These are phyloP conservation scores for Stratiomys singularior DNA, from an alignment of 2,888 invertebrate genomes.

Conservation along the genomic window DNA sequence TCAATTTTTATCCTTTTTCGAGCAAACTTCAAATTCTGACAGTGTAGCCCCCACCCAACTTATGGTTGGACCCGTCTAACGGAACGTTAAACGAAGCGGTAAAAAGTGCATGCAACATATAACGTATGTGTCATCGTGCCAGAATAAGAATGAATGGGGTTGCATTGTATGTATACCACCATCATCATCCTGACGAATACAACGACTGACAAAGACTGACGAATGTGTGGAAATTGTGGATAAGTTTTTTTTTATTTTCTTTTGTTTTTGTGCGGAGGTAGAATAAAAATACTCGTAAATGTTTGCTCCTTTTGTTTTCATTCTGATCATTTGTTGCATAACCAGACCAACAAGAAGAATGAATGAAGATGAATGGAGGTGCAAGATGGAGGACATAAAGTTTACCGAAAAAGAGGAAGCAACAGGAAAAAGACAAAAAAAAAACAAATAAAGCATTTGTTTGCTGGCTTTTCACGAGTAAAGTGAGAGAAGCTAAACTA, in stretches of 20 bases:
- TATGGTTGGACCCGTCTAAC: not conserved
- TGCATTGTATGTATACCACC: not conserved
- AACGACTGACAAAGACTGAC: conserved; percentile 1
- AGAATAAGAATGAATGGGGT: not conserved
- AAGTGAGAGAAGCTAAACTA: not conserved
- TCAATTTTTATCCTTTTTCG: not conserved
- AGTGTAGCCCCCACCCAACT: not conserved
- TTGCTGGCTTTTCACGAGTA: not conserved
- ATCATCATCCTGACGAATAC: not conserved
- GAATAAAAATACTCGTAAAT: not conserved
- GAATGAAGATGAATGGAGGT: not conserved
- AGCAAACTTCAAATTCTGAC: not conserved
- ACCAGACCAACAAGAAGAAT: not conserved
- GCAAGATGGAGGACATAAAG: not conserved
- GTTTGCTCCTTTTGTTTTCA: not conserved
- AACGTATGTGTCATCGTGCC: not conserved
- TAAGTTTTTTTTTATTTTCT: not conserved
- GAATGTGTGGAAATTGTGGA: not conserved
- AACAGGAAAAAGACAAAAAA: not conserved
- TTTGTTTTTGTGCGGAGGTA: not conserved
- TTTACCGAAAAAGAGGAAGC: not conserved
- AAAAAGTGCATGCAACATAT: not conserved
- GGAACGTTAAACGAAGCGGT: not conserved
- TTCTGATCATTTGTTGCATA: not conserved
- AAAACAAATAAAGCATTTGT: not conserved